Percentiles rank a stretch among this genome's conserved stretches.
phyloP scores from a whole-genome alignment of 2,797 vertebrate genomes.

The Scolopax bukidnonensis region DNA sequence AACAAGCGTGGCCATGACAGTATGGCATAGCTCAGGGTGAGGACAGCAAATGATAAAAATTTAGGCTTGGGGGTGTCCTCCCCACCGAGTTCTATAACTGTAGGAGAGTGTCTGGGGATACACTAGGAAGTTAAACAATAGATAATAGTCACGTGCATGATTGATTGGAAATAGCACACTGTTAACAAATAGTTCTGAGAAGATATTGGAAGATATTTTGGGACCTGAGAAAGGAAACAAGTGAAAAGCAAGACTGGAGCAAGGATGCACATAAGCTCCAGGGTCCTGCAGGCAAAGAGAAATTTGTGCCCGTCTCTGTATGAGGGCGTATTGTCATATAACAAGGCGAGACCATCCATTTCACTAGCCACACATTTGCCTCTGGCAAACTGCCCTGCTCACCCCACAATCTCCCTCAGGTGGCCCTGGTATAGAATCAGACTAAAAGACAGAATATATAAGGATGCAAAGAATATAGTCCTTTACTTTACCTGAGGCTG shows the following conservation, averaged over 20 bases:
- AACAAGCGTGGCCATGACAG: rapidly evolving
- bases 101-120: background rate
- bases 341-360: background rate
- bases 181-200: background rate
- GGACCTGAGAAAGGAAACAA: background rate
- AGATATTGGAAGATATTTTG: background rate
- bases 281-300: background rate
- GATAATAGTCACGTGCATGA: background rate
- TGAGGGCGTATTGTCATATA: background rate
- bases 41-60: background rate
- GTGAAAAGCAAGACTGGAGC: background rate
- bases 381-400: background rate
- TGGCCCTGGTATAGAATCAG: background rate
- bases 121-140: background rate
- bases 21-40: rapidly evolving
- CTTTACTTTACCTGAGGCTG: background rate
- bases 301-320: background rate
- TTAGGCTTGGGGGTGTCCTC: background rate
- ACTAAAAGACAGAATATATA: background rate
- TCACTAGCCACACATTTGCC: background rate
- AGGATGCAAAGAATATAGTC: background rate
- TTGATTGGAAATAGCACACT: background rate
- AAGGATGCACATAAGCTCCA: background rate
- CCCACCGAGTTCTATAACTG: background rate
- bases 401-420: background rate